Conservation (phyloP, 2,888 invertebrate genomes). For the Drosophila cognata region DNA sequence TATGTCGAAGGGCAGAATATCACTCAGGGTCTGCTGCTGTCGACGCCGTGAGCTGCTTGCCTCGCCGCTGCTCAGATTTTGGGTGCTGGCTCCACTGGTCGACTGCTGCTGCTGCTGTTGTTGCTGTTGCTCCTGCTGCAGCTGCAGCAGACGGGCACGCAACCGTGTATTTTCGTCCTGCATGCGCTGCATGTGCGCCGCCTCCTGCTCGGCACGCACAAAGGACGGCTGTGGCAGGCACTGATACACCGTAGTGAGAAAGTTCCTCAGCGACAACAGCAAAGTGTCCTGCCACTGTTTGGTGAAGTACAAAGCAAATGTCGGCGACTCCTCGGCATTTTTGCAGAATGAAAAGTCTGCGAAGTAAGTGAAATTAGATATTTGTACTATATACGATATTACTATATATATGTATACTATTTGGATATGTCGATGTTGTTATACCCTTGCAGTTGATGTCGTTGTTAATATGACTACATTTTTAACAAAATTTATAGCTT, state of each 20-base stretch:
- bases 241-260: conserved; percentile 94
- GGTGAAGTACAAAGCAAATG: conserved; percentile 95
- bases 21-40: conserved; percentile 86
- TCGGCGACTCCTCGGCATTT: conserved; percentile 95
- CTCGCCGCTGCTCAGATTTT: conserved; percentile 57
- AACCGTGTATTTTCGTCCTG: conserved; percentile 93
- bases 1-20: conserved; percentile 88
- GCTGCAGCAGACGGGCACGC: conserved; percentile 85
- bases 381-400: background rate
- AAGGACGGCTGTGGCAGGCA: conserved; percentile 95
- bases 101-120: conserved; percentile 54
- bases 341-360: conserved; percentile 95
- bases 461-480: background rate
- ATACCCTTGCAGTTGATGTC: background rate
- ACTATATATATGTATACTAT: background rate
- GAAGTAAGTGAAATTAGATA: conserved; percentile 67
- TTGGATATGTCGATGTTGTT: background rate
- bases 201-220: conserved; percentile 94
- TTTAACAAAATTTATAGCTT: too few species aligned
- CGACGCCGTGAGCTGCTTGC: conserved; percentile 73
- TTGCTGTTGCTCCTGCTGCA: conserved; percentile 75
- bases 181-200: conserved; percentile 90
- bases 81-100: conserved; percentile 46
- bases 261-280: conserved; percentile 95
- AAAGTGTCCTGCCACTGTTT: conserved; percentile 98